Conservation (phyloP, 1,140 invertebrate genomes). For the Papilio glaucus region DNA sequence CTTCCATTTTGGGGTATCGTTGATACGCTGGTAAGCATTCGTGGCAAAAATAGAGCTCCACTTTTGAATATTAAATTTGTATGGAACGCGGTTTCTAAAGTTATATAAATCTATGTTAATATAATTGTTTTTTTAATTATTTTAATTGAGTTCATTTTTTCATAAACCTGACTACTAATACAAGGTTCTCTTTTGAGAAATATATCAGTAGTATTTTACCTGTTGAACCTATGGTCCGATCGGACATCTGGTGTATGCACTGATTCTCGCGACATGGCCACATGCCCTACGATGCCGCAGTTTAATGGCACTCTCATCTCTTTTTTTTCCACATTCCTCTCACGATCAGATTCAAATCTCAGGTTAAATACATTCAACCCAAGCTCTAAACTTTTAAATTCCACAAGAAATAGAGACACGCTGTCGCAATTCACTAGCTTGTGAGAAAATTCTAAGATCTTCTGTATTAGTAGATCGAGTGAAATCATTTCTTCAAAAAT, state of each 20-base stretch:
- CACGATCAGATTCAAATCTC: conserved; percentile 65
- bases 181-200: conserved; percentile 10
- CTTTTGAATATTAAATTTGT: no score
- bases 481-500: conserved; percentile 93
- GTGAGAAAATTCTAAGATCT: conserved; percentile 93
- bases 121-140: no score
- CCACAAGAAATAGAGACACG: conserved; percentile 90
- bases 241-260: conserved; percentile 92
- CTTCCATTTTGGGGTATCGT: no score
- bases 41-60: no score
- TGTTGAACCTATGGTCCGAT: conserved; percentile 91
- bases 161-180: no score
- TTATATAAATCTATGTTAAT: no score
- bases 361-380: conserved; percentile 93
- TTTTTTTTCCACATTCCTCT: conserved; percentile 65
- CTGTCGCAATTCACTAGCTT: conserved; percentile 91
- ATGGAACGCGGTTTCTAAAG: no score
- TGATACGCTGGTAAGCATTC: no score
- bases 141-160: no score
- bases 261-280: conserved; percentile 90
- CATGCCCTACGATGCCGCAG: conserved; percentile 86
- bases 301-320: conserved; percentile 84
- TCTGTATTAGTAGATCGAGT: conserved; percentile 92
- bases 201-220: conserved; percentile 49
- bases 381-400: conserved; percentile 88